Evolutionary conservation across 1,140 invertebrate genomes (phyloP).

Genomic region (Conus betulinus): DNA sequence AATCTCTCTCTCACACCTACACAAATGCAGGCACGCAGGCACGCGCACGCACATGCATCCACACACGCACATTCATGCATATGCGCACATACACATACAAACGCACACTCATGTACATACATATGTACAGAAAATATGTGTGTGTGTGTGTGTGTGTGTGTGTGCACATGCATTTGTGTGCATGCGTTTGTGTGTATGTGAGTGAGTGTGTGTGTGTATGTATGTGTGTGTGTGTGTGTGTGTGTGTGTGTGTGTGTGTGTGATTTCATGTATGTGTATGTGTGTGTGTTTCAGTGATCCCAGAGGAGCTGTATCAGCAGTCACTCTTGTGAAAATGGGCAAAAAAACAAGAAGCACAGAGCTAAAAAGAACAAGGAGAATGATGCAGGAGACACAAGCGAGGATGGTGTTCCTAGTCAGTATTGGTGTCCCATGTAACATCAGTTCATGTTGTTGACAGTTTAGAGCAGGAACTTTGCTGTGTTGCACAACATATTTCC

Average conservation of each 20-base stretch:
- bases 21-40: no score
- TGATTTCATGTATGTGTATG: not conserved
- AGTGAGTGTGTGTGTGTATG: not conserved
- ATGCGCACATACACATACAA: no score
- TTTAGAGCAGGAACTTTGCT: no score
- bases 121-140: not conserved
- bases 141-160: not conserved
- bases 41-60: no score
- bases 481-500: no score
- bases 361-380: slow-evolving; percentile 63
- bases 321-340: slow-evolving; percentile 65
- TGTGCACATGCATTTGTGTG: not conserved
- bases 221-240: not conserved
- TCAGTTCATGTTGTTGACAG: no score
- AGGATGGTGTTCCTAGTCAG: slow-evolving; percentile 58
- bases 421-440: not conserved
- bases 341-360: slow-evolving; percentile 69
- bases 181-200: not conserved
- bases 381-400: slow-evolving; percentile 61
- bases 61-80: no score
- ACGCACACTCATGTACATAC: not conserved
- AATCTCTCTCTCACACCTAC: no score
- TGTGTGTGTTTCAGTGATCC: not conserved
- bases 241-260: not conserved
- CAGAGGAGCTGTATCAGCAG: slow-evolving; percentile 37